Conservation (phyloP, 1,140 invertebrate species). For the Penaeus vannamei region DNA sequence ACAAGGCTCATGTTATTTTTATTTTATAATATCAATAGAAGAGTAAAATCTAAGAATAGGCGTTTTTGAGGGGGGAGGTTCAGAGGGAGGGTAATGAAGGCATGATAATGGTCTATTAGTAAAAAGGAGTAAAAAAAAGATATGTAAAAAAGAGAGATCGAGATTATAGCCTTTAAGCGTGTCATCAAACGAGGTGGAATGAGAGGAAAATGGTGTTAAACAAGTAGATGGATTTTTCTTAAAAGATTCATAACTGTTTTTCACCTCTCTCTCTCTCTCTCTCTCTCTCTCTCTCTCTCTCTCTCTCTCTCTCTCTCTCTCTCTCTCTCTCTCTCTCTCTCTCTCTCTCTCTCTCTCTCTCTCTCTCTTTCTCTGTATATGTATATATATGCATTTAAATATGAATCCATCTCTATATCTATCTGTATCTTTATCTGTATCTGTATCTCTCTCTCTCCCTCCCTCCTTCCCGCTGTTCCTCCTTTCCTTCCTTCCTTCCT, state of each 20-base stretch:
- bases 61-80: no score
- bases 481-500: background rate
- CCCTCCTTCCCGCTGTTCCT: background rate
- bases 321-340: background rate
- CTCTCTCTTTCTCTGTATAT: background rate
- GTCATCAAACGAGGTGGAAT: no score
- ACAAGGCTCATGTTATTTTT: no score
- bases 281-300: background rate
- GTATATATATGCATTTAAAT: slow-evolving; percentile 18
- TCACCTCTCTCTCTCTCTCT: background rate
- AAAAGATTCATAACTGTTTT: background rate
- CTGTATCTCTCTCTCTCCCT: slow-evolving; percentile 16
- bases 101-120: no score
- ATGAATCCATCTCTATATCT: background rate
- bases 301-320: slow-evolving; percentile 1
- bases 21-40: no score
- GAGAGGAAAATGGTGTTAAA: no score
- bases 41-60: no score
- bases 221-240: no score
- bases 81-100: no score
- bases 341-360: background rate
- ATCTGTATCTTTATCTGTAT: background rate
- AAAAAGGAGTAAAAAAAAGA: no score
- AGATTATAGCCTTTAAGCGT: no score
- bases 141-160: no score